Conservation (phyloP, 2,113 vertebrate species). For the Stercorarius parasiticus region DNA sequence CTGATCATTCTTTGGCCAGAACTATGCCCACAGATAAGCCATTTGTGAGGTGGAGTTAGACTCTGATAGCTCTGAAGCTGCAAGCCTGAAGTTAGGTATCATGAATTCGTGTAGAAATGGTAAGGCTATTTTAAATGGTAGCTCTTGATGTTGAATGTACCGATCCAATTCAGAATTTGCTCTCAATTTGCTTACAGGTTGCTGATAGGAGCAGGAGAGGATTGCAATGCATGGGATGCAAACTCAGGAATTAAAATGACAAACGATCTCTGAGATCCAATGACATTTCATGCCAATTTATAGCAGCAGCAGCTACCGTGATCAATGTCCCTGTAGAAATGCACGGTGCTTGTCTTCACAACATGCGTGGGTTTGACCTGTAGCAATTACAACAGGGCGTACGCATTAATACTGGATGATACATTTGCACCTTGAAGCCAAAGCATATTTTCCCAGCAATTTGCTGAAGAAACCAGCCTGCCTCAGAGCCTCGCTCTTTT, state of each 20-base stretch:
- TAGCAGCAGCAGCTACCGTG: neutral
- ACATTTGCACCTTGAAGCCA: neutral
- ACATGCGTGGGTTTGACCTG: neutral
- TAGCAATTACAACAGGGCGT: neutral
- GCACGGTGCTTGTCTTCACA: neutral
- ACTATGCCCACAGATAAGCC: neutral
- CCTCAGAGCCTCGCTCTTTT: neutral
- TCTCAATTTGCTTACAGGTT: neutral
- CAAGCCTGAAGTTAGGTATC: neutral
- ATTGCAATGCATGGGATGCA: neutral
- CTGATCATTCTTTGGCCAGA: neutral
- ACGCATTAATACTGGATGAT: neutral
- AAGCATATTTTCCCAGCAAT: neutral
- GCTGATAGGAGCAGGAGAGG: neutral
- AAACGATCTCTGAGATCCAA: neutral
- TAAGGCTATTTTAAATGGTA: neutral
- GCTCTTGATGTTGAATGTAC: too few relatives aligned
- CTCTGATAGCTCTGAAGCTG: neutral
- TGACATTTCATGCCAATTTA: neutral
- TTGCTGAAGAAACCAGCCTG: neutral
- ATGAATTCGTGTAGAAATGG: neutral
- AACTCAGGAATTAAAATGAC: neutral
- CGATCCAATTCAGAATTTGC: neutral
- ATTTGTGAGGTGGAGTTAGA: neutral
- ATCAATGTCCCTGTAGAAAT: neutral